phyloP scores from a whole-genome alignment of 2,797 vertebrate species.

The Dallia pectoralis region DNA sequence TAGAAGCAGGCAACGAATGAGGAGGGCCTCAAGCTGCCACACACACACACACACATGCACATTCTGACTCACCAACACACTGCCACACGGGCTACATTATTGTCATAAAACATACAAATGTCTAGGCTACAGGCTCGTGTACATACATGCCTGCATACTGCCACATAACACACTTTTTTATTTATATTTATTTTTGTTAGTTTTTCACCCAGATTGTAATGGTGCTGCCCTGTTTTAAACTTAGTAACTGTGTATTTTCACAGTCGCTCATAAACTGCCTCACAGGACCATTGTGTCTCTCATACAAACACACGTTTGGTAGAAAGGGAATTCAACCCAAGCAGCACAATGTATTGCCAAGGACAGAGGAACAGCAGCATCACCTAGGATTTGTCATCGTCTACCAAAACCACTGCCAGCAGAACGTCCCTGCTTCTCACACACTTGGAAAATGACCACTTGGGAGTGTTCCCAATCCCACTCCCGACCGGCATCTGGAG shows the following conservation, averaged over 20 bases:
- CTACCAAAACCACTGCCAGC: conserved; percentile 56
- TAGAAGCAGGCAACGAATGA: conserved; percentile 73
- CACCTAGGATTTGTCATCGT: conserved; percentile 7
- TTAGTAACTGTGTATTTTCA: conserved; percentile 26
- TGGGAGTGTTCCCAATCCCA: neutral
- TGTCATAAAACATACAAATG: conserved; percentile 7
- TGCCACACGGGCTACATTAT: neutral
- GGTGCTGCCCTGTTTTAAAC: too few species aligned
- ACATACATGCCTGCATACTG: conserved; percentile 33
- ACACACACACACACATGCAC: conserved; percentile 18
- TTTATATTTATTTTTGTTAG: too few species aligned
- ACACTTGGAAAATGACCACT: neutral
- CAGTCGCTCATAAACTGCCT: conserved; percentile 49
- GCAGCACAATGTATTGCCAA: conserved; percentile 55
- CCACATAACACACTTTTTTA: conserved; percentile 60
- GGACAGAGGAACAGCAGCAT: conserved; percentile 40
- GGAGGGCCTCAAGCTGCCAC: conserved; percentile 35
- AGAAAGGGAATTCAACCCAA: conserved; percentile 36
- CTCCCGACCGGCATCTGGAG: too few species aligned
- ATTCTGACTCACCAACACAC: conserved; percentile 34
- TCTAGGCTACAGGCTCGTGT: neutral
- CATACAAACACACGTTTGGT: conserved; percentile 6
- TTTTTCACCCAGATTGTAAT: too few species aligned
- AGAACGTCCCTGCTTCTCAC: conserved; percentile 31
- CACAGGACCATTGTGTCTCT: conserved; percentile 40